These are phyloP conservation scores for Drepanosiphum platanoidis DNA, from an alignment of 2,888 invertebrate species.

Conservation along the genomic window DNA sequence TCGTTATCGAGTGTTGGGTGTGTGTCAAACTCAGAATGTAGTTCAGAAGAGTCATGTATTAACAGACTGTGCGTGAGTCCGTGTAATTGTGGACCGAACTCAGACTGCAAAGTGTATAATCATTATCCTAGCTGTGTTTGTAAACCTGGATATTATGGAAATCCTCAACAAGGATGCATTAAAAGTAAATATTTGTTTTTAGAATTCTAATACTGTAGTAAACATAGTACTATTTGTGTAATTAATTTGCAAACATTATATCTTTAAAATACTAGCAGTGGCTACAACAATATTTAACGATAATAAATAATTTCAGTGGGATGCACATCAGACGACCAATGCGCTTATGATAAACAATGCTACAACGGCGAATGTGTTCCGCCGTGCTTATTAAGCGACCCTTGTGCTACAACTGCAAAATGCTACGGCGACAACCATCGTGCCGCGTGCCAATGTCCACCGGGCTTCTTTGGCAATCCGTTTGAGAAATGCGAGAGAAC, in stretches of 20 bases:
- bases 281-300: background rate
- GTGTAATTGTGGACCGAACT: conserved; percentile 84
- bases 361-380: conserved; percentile 84
- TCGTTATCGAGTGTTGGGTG: conserved; percentile 77
- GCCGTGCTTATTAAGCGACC: conserved; percentile 82
- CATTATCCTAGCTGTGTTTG: conserved; percentile 90
- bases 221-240: too few relatives aligned
- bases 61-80: conserved; percentile 83
- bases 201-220: background rate
- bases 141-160: conserved; percentile 83
- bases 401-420: conserved; percentile 85
- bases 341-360: conserved; percentile 82
- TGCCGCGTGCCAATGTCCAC: conserved; percentile 81
- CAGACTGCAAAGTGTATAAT: conserved; percentile 82
- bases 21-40: conserved; percentile 82
- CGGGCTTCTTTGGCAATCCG: conserved; percentile 83
- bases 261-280: too few relatives aligned
- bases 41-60: conserved; percentile 83
- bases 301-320: conserved; percentile 72
- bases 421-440: conserved; percentile 84
- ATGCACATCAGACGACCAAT: conserved; percentile 84
- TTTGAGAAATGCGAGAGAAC: conserved; percentile 79
- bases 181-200: conserved; percentile 72
- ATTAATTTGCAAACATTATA: too few relatives aligned
- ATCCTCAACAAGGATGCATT: conserved; percentile 82